Evolutionary conservation across 2,888 invertebrate genomes (phyloP).

Genomic region (Alentia gelatinosa): DNA sequence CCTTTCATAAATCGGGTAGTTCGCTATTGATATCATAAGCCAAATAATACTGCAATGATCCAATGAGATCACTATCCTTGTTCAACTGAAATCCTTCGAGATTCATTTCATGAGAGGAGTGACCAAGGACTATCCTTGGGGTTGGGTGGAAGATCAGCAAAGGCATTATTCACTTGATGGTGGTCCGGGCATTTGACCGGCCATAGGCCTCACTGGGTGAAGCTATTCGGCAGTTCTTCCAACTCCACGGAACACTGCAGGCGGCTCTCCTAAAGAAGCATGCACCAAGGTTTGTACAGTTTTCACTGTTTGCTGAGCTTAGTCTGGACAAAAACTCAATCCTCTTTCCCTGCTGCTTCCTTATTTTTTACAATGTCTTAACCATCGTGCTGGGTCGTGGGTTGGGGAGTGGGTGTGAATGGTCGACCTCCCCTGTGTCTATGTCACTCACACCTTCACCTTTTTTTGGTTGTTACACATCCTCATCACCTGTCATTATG

Average conservation of each 20-base stretch:
- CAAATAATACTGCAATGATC: no score
- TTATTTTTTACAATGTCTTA: not conserved
- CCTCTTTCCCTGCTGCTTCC: not conserved
- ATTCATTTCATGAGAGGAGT: no score
- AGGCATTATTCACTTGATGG: not conserved
- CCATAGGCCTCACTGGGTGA: not conserved
- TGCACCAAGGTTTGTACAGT: conserved; percentile 47
- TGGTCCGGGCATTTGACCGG: not conserved
- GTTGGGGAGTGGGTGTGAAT: not conserved
- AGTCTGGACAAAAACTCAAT: not conserved
- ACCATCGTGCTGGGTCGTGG: not conserved
- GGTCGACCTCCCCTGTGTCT: not conserved
- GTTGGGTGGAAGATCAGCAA: no score
- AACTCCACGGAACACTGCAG: conserved; percentile 20
- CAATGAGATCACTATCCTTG: no score
- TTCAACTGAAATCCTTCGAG: no score
- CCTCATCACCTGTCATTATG: not conserved
- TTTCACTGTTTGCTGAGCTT: conserved; percentile 43
- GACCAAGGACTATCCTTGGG: no score
- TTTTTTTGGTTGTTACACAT: not conserved
- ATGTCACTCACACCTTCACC: not conserved
- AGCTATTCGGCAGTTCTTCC: not conserved
- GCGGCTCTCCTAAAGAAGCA: not conserved
- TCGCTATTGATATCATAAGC: no score
- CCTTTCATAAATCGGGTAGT: no score